Percentiles rank a stretch among this genome's conserved stretches.
Conservation (phyloP, 23 tunicate species). For the Phallusia fumigata region DNA sequence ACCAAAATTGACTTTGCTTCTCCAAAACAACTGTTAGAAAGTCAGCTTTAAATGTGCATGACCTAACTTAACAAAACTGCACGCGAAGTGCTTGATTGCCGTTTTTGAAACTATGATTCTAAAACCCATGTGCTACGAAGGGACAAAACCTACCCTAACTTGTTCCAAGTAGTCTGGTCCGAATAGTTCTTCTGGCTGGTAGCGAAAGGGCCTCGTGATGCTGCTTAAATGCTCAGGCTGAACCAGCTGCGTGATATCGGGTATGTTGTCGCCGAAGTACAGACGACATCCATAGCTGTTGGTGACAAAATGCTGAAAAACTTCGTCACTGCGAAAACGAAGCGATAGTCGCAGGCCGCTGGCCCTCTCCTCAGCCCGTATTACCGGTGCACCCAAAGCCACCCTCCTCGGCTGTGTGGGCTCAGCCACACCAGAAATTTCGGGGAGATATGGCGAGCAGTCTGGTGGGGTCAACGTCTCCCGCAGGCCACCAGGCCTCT, state of each 20-base stretch:
- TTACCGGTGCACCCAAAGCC: not conserved
- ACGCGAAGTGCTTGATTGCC: no score
- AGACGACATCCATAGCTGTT: constrained; percentile 65
- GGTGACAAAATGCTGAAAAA: constrained; percentile 24
- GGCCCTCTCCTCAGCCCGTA: not conserved
- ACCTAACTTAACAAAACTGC: no score
- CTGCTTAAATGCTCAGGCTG: constrained; percentile 43
- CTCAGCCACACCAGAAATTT: not conserved
- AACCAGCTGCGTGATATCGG: constrained; percentile 46
- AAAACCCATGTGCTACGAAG: no score
- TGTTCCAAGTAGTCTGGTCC: constrained; percentile 72
- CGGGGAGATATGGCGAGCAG: not conserved
- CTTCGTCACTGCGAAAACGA: constrained; percentile 54
- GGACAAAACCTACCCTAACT: constrained; percentile 26
- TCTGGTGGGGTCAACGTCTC: no score
- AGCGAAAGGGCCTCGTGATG: constrained; percentile 28
- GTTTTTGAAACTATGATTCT: no score
- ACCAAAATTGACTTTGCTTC: no score
- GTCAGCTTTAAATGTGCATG: no score
- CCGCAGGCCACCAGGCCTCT: not conserved
- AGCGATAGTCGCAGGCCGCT: not conserved
- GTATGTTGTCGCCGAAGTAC: constrained; percentile 67
- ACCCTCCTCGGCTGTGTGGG: not conserved
- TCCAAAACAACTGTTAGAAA: no score
- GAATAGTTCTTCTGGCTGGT: constrained; percentile 37